These are phyloP conservation scores for Camptogramma bilineatum DNA, from an alignment of 2,888 invertebrate genomes.

Conservation along the genomic window DNA sequence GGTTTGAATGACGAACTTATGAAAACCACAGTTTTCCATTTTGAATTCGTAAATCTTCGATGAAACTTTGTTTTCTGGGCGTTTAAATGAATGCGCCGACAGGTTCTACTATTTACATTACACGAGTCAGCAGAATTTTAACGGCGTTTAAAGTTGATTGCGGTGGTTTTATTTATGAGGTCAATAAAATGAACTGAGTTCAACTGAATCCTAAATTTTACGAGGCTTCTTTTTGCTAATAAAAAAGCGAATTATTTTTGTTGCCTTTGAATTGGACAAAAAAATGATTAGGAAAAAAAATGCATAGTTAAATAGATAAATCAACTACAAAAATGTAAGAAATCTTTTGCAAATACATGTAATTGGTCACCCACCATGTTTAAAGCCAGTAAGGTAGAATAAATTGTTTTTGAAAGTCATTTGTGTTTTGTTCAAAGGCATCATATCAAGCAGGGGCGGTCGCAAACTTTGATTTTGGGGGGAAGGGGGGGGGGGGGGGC, in stretches of 20 bases:
- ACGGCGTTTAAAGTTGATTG: conserved; percentile 39
- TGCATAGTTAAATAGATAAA: neutral
- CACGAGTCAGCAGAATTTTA: conserved; percentile 32
- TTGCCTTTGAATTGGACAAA: conserved; percentile 10
- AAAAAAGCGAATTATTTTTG: conserved; percentile 30
- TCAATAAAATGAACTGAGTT: conserved; percentile 38
- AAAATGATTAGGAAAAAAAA: conserved; percentile 2
- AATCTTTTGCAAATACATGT: neutral
- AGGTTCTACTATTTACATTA: conserved; percentile 33
- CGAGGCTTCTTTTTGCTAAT: conserved; percentile 20
- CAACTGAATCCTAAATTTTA: conserved; percentile 34
- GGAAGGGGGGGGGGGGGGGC: too few species aligned
- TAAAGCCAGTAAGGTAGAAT: too few species aligned
- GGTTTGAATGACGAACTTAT: neutral
- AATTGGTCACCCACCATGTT: too few species aligned
- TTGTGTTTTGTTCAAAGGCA: too few species aligned
- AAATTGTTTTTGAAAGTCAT: too few species aligned
- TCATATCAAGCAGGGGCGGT: too few species aligned
- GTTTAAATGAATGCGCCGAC: conserved; percentile 22
- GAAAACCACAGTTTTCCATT: neutral
- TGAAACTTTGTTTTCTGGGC: neutral
- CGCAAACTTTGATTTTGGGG: too few species aligned
- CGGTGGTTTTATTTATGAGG: conserved; percentile 37
- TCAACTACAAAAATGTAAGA: neutral
- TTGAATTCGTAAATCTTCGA: neutral